phyloP scores from a whole-genome alignment of 2,888 invertebrate genomes.

The Seira ritae region DNA sequence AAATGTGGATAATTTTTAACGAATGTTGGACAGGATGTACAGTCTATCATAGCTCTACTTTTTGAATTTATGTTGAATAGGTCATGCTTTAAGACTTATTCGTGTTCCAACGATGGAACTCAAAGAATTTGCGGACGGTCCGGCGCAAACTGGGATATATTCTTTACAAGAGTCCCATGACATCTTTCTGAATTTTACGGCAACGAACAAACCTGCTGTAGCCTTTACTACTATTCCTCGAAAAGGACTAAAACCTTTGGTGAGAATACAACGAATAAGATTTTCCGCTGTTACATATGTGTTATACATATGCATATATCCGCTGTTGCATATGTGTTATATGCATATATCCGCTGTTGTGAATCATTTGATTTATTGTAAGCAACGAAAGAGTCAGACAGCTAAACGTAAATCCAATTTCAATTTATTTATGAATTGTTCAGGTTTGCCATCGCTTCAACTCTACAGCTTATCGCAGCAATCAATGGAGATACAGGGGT shows the following conservation, averaged over 20 bases:
- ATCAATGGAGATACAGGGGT: slow-evolving; percentile 98
- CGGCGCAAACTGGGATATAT: slow-evolving; percentile 93
- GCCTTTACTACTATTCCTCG: slow-evolving; percentile 89
- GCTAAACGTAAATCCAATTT: no score
- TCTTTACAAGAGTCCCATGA: slow-evolving; percentile 96
- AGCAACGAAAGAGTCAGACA: no score
- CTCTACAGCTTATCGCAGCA: slow-evolving; percentile 96
- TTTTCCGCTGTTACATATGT: background rate
- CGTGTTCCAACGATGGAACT: slow-evolving; percentile 96
- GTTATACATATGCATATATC: no score
- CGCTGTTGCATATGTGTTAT: no score
- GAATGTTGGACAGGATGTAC: no score
- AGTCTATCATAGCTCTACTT: no score
- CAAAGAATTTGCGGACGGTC: slow-evolving; percentile 95
- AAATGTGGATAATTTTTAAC: background rate
- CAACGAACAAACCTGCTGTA: slow-evolving; percentile 88
- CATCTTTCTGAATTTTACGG: slow-evolving; percentile 96
- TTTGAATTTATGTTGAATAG: no score
- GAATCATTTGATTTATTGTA: no score
- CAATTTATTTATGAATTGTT: background rate
- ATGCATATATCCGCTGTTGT: no score
- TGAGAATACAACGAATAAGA: slow-evolving; percentile 76
- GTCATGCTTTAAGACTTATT: slow-evolving; percentile 86
- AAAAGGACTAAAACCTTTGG: slow-evolving; percentile 92
- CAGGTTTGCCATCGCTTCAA: slow-evolving; percentile 96